These are phyloP conservation scores for Strigops habroptila DNA, from an alignment of 2,113 vertebrate genomes.

Conservation along the genomic window DNA sequence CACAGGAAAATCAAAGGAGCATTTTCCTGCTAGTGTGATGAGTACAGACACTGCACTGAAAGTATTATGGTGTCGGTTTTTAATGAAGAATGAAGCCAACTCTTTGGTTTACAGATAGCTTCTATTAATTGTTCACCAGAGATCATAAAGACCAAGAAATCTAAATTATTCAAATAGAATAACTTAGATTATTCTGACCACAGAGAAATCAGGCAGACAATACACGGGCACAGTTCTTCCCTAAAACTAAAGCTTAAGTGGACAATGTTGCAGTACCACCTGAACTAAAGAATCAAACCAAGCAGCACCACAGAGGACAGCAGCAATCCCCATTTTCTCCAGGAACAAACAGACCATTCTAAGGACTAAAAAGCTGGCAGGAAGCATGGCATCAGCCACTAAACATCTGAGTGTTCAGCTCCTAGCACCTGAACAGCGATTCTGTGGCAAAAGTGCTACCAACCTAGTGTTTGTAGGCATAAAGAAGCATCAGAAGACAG, in stretches of 20 bases:
- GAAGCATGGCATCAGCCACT: not conserved
- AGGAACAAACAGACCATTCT: not conserved
- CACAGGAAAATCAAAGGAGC: not conserved
- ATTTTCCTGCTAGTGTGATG: not conserved
- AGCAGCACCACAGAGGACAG: not conserved
- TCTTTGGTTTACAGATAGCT: not conserved
- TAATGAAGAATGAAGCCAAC: not conserved
- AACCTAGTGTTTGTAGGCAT: not conserved
- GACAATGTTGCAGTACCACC: not conserved
- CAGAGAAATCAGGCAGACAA: not conserved
- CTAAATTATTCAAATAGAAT: not conserved
- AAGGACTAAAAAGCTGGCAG: not conserved
- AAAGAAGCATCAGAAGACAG: not conserved
- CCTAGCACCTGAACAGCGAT: not conserved
- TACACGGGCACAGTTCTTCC: not conserved
- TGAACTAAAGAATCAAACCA: not conserved
- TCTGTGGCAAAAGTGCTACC: not conserved
- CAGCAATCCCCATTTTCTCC: not conserved
- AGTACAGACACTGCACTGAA: not conserved
- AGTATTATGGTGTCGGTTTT: not conserved
- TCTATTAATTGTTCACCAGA: not conserved
- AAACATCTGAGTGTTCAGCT: not conserved
- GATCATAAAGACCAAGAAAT: not conserved
- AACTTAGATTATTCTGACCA: not conserved
- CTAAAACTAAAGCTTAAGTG: not conserved